phyloP scores from a whole-genome alignment of 2,888 invertebrate genomes.

The Tanaodytes sp. region DNA sequence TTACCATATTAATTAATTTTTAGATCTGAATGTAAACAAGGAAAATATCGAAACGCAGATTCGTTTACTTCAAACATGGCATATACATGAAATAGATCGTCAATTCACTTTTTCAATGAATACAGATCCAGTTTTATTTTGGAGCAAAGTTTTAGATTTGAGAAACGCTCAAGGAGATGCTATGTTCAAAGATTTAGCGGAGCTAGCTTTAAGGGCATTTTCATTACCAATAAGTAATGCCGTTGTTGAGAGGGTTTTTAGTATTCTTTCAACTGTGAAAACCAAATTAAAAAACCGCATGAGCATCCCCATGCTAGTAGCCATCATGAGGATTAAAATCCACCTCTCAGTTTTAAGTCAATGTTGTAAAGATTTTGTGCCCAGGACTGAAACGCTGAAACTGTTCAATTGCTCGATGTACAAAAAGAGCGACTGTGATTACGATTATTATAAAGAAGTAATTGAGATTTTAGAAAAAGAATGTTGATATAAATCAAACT shows the following conservation, averaged over 20 bases:
- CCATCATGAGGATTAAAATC: slow-evolving; percentile 19
- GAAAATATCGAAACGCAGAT: too few relatives aligned
- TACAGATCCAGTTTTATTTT: slow-evolving; percentile 4
- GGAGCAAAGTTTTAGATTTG: slow-evolving; percentile 1
- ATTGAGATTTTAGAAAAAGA: background rate
- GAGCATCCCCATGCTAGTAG: slow-evolving; percentile 27
- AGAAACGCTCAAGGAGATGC: background rate
- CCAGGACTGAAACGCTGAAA: slow-evolving; percentile 5
- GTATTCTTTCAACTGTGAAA: slow-evolving; percentile 31
- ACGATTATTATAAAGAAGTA: background rate
- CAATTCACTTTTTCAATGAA: too few relatives aligned
- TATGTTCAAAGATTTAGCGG: slow-evolving; percentile 24
- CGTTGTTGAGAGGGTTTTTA: slow-evolving; percentile 35
- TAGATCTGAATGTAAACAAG: too few relatives aligned
- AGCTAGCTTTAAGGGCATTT: slow-evolving; percentile 18
- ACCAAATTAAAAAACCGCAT: slow-evolving; percentile 32
- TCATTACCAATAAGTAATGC: slow-evolving; percentile 39
- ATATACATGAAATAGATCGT: too few relatives aligned
- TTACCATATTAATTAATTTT: too few relatives aligned
- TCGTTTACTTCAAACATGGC: too few relatives aligned
- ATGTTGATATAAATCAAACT: too few relatives aligned
- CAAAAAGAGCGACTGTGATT: background rate
- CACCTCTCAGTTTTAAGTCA: slow-evolving; percentile 17
- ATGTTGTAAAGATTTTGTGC: slow-evolving; percentile 13
- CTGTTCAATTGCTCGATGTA: slow-evolving; percentile 11